These are phyloP conservation scores for Drosophila tsacasi DNA, from an alignment of 1,140 invertebrate species.

Conservation along the genomic window DNA sequence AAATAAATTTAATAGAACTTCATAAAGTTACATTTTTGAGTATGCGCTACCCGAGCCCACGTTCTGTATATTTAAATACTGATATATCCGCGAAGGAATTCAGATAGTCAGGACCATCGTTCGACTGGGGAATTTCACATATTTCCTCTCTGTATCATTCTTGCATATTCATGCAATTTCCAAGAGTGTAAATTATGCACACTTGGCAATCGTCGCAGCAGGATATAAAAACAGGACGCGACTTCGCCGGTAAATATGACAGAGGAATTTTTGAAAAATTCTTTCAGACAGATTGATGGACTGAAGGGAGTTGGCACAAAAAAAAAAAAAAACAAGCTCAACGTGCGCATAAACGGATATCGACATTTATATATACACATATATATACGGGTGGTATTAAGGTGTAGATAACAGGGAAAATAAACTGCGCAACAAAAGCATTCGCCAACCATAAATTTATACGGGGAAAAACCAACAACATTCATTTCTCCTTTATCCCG, in stretches of 20 bases:
- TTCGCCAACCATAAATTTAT: conserved; percentile 4
- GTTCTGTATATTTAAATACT: background rate
- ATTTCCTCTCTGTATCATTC: conserved; percentile 39
- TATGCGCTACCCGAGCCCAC: background rate
- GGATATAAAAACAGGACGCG: conserved; percentile 40
- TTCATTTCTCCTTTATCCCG: conserved; percentile 26
- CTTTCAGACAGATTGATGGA: conserved; percentile 44
- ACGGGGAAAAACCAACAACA: background rate
- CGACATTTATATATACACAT: conserved; percentile 16
- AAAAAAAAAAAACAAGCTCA: background rate
- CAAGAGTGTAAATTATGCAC: conserved; percentile 79
- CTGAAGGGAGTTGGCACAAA: conserved; percentile 9
- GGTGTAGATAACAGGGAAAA: conserved; percentile 30
- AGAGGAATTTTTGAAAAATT: conserved; percentile 42
- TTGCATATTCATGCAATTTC: conserved; percentile 81
- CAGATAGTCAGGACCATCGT: background rate
- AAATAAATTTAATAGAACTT: background rate
- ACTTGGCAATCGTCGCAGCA: conserved; percentile 76
- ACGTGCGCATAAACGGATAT: conserved; percentile 18
- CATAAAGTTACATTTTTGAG: background rate
- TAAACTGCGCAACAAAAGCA: conserved; percentile 10
- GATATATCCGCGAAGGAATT: conserved; percentile 7
- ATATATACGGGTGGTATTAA: conserved; percentile 7
- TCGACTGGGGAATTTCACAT: conserved; percentile 29
- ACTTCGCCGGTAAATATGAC: conserved; percentile 34